Base-by-base conservation (phyloP, 2,113 vertebrate species). In the Corythaixoides concolor region DNA sequence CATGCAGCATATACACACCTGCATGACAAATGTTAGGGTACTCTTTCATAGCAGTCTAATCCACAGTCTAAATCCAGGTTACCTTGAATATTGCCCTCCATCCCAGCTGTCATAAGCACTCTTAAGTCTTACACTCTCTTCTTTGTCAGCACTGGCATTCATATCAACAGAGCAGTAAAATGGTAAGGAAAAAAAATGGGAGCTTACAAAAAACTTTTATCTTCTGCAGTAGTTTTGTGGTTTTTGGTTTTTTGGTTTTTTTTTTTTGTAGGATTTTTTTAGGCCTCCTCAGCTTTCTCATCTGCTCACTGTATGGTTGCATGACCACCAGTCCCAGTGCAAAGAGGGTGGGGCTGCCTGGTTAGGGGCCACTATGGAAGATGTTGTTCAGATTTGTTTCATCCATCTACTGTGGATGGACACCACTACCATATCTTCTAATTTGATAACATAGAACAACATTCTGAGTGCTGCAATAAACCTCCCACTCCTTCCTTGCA, bases 121-220 rank as follows among this genome's bases (percentile, higher is more conserved):
- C n/a, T n/a, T n/a, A n/a, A n/a, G 27, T 58, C 4, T 27, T 78
- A 50, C 0, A 0, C 26, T 55, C 5, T 64, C 39, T 33, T 80
- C 23, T 56, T 75, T 11, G 5, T 72, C 60, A 87, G 7, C 43
- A 28, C 5, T 12, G 66, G 10, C 9, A 16, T 47, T 85, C 21
- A 1, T 35, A 14, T 49, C 30, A 43, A 4, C 26, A 83, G 19
- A 50, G 18, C 24, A 32, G n/a, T 55, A 78, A 77, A 85, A 60
- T 21, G 75, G 32, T 49, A 74, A 45, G 16, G 26, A 24, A 27
- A 74, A 74, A 52, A 13, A 14, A 16, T 0, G 50, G 12, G 4
- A 22, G 21, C 7, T 68, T 43, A 43, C 12, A 60, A 56, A 89
- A 79, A 41, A 6, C 8, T 4, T 9, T 43, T 4, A 17, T 69